Evolutionary conservation across 2,888 invertebrate genomes (phyloP).

Genomic region (Toxonevra muliebris): DNA sequence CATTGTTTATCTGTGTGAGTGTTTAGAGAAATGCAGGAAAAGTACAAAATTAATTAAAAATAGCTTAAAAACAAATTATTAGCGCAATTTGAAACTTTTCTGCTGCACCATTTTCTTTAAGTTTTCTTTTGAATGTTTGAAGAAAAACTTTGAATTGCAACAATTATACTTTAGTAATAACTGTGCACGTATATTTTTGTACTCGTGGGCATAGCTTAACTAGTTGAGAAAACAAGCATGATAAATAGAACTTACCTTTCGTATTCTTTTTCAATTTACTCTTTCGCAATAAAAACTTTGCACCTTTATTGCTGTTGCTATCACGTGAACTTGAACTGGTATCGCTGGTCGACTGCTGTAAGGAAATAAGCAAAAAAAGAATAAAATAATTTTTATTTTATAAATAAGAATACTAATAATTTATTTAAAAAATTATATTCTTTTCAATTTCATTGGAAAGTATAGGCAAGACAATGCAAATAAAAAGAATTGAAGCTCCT

Average conservation of each 20-base stretch:
- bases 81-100: not conserved
- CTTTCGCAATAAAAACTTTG: conserved; percentile 59
- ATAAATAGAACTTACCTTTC: conserved; percentile 35
- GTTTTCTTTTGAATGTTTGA: not conserved
- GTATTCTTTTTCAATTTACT: conserved; percentile 54
- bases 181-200: not conserved
- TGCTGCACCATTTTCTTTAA: conserved; percentile 8
- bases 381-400: too few species aligned
- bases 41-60: conserved; percentile 21
- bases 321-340: conserved; percentile 57
- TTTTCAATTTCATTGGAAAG: not conserved
- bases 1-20: conserved; percentile 33
- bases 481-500: too few species aligned
- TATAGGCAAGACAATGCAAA: too few species aligned
- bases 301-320: conserved; percentile 47
- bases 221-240: conserved; percentile 4
- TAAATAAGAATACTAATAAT: too few species aligned
- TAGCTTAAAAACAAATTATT: conserved; percentile 15
- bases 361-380: conserved; percentile 27
- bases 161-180: conserved; percentile 12
- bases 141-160: conserved; percentile 16
- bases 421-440: not conserved
- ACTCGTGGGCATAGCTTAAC: not conserved
- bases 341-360: conserved; percentile 56
- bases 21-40: not conserved